Percentiles rank a stretch among this genome's conserved stretches.
Conservation (phyloP, 1,140 invertebrate species). For the Pseudomyrmex sp. region DNA sequence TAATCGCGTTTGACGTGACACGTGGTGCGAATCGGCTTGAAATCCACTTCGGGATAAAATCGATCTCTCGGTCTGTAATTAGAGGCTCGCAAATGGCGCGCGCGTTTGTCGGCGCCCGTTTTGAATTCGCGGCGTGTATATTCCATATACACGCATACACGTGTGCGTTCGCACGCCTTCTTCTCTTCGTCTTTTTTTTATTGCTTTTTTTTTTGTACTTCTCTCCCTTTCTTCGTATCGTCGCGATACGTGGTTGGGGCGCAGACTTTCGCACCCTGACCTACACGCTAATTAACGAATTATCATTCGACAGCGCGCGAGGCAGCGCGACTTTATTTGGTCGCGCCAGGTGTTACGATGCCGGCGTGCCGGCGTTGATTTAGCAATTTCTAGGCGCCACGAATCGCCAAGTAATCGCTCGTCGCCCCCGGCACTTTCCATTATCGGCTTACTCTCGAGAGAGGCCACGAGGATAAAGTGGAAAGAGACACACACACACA, state of each 20-base stretch:
- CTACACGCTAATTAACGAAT: slow-evolving; percentile 68
- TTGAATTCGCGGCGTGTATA: slow-evolving; percentile 8
- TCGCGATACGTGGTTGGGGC: neutral
- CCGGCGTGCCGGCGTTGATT: slow-evolving; percentile 55
- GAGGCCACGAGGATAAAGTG: slow-evolving; percentile 44
- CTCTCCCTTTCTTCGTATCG: slow-evolving; percentile 2
- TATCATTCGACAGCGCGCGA: slow-evolving; percentile 52
- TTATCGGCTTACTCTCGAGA: slow-evolving; percentile 41
- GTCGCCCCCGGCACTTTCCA: slow-evolving; percentile 48
- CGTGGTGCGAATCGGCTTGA: slow-evolving; percentile 33
- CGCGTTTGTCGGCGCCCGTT: slow-evolving; percentile 52
- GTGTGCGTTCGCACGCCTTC: neutral
- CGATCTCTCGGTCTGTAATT: slow-evolving; percentile 60
- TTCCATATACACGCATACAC: neutral
- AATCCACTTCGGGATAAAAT: slow-evolving; percentile 52
- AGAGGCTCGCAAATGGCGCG: slow-evolving; percentile 50
- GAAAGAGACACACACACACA: slow-evolving; percentile 11
- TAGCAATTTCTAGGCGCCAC: slow-evolving; percentile 66
- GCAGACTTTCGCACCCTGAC: slow-evolving; percentile 34
- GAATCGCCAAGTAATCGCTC: slow-evolving; percentile 16
- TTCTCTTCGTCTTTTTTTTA: neutral
- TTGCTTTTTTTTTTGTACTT: neutral
- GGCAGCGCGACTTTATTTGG: slow-evolving; percentile 46
- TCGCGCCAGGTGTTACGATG: slow-evolving; percentile 48
- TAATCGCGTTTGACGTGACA: neutral